These are phyloP conservation scores for Neomonachus schauinslandi DNA, from an alignment of 2,113 vertebrate species.

Conservation along the genomic window DNA sequence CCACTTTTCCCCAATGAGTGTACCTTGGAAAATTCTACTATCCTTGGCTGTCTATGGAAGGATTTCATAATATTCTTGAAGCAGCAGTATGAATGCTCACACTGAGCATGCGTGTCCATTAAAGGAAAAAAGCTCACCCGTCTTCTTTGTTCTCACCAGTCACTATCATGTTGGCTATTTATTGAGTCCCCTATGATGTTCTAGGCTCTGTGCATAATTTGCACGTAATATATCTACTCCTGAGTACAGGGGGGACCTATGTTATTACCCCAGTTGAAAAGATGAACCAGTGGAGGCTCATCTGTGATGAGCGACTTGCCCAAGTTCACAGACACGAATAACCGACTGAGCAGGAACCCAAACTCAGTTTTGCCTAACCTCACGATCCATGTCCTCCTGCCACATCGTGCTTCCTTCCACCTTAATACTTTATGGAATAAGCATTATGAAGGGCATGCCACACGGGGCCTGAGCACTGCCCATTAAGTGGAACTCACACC, in stretches of 20 bases:
- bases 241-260: background rate
- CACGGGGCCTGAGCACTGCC: fast-evolving
- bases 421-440: fast-evolving
- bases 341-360: background rate
- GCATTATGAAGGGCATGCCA: fast-evolving
- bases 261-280: background rate
- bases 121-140: background rate
- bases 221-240: background rate
- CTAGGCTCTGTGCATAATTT: too few relatives aligned
- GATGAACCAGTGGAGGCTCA: background rate
- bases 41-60: background rate
- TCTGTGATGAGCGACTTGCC: background rate
- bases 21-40: background rate
- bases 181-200: background rate
- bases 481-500: background rate
- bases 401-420: background rate
- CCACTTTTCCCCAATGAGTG: background rate
- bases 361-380: background rate
- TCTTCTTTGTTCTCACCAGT: background rate
- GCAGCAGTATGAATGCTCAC: background rate
- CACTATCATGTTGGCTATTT: background rate
- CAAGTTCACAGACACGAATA: background rate
- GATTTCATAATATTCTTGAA: background rate
- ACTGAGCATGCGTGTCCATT: fast-evolving
- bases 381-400: background rate